Percentiles rank a stretch among this genome's conserved stretches.
Conservation (phyloP, 2,113 vertebrate species). For the Trinectes maculatus region DNA sequence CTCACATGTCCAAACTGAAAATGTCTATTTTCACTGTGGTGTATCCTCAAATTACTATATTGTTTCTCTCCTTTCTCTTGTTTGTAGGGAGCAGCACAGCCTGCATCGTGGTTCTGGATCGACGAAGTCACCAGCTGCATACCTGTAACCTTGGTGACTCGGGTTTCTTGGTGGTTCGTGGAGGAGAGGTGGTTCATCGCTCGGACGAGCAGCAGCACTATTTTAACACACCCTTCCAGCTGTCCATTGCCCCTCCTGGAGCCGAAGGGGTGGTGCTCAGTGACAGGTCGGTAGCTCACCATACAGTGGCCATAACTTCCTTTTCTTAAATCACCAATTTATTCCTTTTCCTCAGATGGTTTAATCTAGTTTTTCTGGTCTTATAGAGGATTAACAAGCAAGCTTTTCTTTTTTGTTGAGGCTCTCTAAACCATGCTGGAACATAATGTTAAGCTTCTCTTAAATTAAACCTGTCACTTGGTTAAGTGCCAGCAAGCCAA, state of each 20-base stretch:
- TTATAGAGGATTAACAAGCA: background rate
- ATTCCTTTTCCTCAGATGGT: background rate
- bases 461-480: constrained; percentile 35
- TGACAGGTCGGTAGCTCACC: constrained; percentile 78
- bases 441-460: constrained; percentile 23
- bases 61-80: background rate
- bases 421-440: background rate
- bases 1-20: background rate
- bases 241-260: constrained; percentile 95
- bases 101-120: constrained; percentile 92
- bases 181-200: constrained; percentile 95
- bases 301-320: too few relatives aligned
- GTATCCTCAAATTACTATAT: background rate
- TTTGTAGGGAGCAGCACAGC: constrained; percentile 94
- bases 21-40: background rate
- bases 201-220: constrained; percentile 97
- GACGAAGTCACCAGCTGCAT: constrained; percentile 92
- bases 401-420: constrained; percentile 3
- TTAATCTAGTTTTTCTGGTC: background rate
- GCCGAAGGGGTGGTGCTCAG: constrained; percentile 91
- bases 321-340: too few relatives aligned
- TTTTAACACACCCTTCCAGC: constrained; percentile 95
- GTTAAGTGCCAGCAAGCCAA: constrained; percentile 15
- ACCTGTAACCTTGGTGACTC: constrained; percentile 97
- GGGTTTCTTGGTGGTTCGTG: constrained; percentile 95